Conservation (phyloP, 1,140 invertebrate genomes). For the Ephestia elutella region DNA sequence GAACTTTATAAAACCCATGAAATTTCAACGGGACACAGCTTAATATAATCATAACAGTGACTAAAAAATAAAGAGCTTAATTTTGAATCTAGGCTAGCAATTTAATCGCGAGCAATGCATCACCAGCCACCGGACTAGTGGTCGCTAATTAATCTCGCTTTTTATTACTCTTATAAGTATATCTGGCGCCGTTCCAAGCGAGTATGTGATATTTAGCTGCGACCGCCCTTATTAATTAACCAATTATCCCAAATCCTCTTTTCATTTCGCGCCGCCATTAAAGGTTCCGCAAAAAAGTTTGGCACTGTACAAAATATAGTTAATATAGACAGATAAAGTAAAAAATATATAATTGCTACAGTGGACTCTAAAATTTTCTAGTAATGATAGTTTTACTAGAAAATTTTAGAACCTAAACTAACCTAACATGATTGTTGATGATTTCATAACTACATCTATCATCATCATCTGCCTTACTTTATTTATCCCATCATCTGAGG, state of each 20-base stretch:
- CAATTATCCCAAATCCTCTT: constrained; percentile 21
- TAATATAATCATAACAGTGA: too few species aligned
- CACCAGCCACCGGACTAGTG: neutral
- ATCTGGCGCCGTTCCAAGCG: constrained; percentile 14
- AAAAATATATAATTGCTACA: neutral
- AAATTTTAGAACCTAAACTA: too few species aligned
- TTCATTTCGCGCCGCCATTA: constrained; percentile 12
- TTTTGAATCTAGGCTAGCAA: neutral
- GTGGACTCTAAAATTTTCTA: neutral
- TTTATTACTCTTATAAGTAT: constrained; percentile 14
- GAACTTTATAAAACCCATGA: too few species aligned
- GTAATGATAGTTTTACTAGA: too few species aligned
- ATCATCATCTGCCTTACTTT: too few species aligned
- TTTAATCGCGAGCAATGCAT: neutral
- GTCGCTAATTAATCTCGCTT: constrained; percentile 5
- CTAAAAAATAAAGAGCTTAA: too few species aligned
- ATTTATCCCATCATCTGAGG: too few species aligned
- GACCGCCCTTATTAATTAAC: constrained; percentile 22
- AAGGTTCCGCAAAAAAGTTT: constrained; percentile 7
- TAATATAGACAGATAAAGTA: neutral
- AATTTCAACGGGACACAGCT: too few species aligned
- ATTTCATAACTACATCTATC: too few species aligned
- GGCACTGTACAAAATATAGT: neutral
- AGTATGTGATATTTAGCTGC: constrained; percentile 14
- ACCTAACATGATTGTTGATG: too few species aligned